Evolutionary conservation across 2,113 vertebrate genomes (phyloP), one percentile per base, ranked within the genome.

Genomic region (Ciconia boyciana): DNA sequence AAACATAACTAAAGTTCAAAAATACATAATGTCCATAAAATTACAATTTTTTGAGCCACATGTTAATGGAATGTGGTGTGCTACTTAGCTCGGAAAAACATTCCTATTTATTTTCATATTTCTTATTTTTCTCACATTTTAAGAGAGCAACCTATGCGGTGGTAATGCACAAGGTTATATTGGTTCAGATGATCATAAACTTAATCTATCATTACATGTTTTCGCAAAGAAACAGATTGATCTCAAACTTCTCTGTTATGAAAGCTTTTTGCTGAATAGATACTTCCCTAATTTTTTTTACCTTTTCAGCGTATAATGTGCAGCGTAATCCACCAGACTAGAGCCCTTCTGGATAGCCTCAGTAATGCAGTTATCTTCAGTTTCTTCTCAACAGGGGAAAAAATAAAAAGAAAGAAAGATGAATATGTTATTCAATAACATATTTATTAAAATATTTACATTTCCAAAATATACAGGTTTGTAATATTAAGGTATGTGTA

Each of bases 291-390:
- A 46, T 39, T 43, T 39, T 74, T 60, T 76, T 95, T 98, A 99
- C 98, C 98, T 96, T 76, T 97, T 95, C 66, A 84, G 61, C 26
- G 94, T 90, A 51, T 94, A 60, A 21, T 31, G 41, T 18, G 90
- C 26, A 83, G 98, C 94, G 22, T 87, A 77, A 29, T 98, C 96
- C 28, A 98, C 90, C 74, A 97, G 90, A 61, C 87, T 69, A 76
- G 92, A 93, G 75, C 94, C 97, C 77, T 98, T 97, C 83, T 97
- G 92, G 82, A 98, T 92, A 78, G 96, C n/a, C 68, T 97, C 94
- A 39, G 90, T 87, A 51, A 98, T 68, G 15, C 97, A 94, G 58
- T 97, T 82, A 36, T 98, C 96, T 93, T 94, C 87, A 39, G 60
- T 91, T 92, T 74, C 60, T 88, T 83, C 96, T 97, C 10, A 65